Conservation (phyloP, 2,888 invertebrate genomes). For the Thumatha senex region DNA sequence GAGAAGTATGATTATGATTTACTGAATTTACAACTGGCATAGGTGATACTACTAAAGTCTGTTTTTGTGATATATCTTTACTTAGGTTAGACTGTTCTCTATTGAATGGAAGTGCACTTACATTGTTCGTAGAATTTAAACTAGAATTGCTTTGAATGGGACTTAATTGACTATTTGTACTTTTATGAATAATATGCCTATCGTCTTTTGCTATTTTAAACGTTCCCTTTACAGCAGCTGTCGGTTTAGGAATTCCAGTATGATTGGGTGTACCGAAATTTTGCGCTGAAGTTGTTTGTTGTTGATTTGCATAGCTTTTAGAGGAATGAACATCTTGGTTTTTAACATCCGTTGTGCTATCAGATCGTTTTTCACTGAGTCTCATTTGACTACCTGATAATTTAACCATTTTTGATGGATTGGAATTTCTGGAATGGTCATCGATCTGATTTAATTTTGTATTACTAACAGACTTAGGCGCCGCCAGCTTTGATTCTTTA, state of each 20-base stretch:
- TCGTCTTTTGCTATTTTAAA: conserved; percentile 88
- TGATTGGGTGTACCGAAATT: conserved; percentile 61
- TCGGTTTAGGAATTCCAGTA: conserved; percentile 93
- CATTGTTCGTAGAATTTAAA: conserved; percentile 80
- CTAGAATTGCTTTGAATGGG: conserved; percentile 83
- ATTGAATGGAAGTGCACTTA: conserved; percentile 74
- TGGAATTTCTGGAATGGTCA: conserved; percentile 64
- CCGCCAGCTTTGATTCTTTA: conserved; percentile 78
- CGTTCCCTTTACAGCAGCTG: conserved; percentile 95
- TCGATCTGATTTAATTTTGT: conserved; percentile 77
- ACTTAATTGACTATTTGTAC: conserved; percentile 82
- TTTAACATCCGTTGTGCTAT: conserved; percentile 49
- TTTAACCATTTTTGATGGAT: conserved; percentile 74
- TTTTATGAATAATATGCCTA: conserved; percentile 79
- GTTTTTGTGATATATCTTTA: conserved; percentile 79
- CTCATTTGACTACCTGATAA: conserved; percentile 74
- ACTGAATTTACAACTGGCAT: conserved; percentile 84
- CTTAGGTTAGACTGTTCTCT: conserved; percentile 80
- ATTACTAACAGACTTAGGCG: conserved; percentile 78
- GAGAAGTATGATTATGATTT: conserved; percentile 62
- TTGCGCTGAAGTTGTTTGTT: conserved; percentile 71
- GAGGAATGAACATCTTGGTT: conserved; percentile 46
- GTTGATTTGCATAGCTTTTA: conserved; percentile 50
- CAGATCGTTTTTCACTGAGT: conserved; percentile 63
- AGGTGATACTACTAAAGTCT: conserved; percentile 87